Evolutionary conservation across 2,797 vertebrate species (phyloP).

Genomic region (Coregonus sp.): DNA sequence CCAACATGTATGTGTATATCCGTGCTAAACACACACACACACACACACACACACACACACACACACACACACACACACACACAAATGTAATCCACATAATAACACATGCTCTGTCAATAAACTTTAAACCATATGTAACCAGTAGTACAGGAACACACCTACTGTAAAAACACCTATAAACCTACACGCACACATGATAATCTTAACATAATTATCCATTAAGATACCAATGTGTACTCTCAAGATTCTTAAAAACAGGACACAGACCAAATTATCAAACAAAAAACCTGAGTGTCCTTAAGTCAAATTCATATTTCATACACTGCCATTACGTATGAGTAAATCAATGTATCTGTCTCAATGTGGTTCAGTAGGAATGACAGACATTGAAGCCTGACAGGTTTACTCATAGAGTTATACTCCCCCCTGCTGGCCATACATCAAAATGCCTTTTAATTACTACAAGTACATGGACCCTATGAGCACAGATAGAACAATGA

Average conservation of each 20-base stretch:
- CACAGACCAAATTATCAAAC: not conserved
- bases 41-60: constrained; percentile 10
- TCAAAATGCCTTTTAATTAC: not conserved
- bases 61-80: not conserved
- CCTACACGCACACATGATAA: not conserved
- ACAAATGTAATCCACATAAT: not conserved
- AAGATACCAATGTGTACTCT: not conserved
- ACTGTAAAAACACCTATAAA: constrained; percentile 1
- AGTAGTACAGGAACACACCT: not conserved
- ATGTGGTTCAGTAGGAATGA: not conserved
- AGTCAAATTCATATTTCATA: not conserved
- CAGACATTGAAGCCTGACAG: not conserved
- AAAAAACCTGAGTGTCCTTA: not conserved
- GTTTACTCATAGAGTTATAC: constrained; percentile 33
- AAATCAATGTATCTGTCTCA: not conserved
- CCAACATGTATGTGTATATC: constrained; percentile 88
- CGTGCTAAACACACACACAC: constrained; percentile 75
- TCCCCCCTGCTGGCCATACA: constrained; percentile 64
- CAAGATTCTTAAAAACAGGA: not conserved
- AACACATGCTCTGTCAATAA: not conserved
- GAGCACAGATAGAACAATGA: not conserved
- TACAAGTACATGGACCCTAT: not conserved
- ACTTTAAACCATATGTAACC: not conserved
- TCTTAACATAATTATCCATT: too few species aligned
- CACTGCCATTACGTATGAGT: not conserved